Conservation (phyloP, 2,888 invertebrate genomes). For the Oxystoma pomonae region DNA sequence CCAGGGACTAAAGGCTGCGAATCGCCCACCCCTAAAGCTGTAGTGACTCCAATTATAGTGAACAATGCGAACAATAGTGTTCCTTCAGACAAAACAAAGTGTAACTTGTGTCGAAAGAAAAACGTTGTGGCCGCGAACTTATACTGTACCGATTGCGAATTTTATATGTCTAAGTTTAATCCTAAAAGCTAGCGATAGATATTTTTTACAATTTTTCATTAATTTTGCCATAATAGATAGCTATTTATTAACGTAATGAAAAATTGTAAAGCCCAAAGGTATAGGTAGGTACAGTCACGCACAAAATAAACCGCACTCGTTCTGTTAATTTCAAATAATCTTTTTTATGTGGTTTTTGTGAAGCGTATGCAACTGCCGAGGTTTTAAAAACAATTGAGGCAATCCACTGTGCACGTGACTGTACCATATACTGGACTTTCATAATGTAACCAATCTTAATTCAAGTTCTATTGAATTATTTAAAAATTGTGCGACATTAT, state of each 20-base stretch:
- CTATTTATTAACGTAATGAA: not conserved
- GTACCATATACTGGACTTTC: no score
- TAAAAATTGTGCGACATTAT: no score
- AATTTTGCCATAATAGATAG: not conserved
- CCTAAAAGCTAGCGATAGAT: constrained; percentile 45
- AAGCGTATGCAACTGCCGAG: no score
- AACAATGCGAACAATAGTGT: constrained; percentile 43
- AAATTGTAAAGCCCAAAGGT: not conserved
- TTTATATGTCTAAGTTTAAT: constrained; percentile 84
- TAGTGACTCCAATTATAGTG: constrained; percentile 44
- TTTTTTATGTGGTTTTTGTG: no score
- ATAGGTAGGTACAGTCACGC: no score
- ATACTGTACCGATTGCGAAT: constrained; percentile 89
- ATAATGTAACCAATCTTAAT: no score
- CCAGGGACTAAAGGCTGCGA: constrained; percentile 65
- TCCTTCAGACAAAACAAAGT: constrained; percentile 59
- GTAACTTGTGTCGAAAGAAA: constrained; percentile 85
- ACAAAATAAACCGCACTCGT: no score
- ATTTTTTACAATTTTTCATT: not conserved
- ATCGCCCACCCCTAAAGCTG: constrained; percentile 39
- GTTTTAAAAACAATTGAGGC: no score
- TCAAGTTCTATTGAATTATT: no score
- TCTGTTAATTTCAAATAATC: no score
- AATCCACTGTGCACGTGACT: no score
- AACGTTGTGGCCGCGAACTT: constrained; percentile 70